Percentiles rank a stretch among this genome's conserved stretches.
Evolutionary conservation across 1,140 invertebrate species (phyloP).

Genomic region (Triops longicaudatus): DNA sequence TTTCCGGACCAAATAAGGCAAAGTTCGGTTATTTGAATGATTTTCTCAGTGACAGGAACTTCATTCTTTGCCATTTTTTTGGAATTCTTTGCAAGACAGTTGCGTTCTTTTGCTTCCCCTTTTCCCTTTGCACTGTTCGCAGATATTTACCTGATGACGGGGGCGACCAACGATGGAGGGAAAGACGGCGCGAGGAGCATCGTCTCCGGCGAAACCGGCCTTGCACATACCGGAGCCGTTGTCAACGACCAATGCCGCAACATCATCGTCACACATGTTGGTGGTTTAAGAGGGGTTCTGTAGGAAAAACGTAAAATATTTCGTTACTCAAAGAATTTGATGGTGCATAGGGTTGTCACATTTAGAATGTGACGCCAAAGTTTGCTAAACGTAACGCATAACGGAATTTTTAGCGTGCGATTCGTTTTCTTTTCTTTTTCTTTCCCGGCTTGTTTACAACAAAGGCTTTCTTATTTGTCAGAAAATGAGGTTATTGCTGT

Average conservation of each 20-base stretch:
- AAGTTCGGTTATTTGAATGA: background rate
- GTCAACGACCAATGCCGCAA: conserved; percentile 77
- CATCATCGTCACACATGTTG: conserved; percentile 82
- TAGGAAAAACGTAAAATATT: conserved; percentile 15
- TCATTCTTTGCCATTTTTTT: background rate
- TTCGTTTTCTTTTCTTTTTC: background rate
- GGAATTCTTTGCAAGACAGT: background rate
- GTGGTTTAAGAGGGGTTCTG: conserved; percentile 19
- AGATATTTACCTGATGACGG: conserved; percentile 54
- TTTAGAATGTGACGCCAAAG: background rate
- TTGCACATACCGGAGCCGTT: conserved; percentile 88
- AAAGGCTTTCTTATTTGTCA: background rate
- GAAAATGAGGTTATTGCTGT: background rate
- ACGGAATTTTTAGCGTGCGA: background rate
- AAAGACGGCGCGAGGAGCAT: conserved; percentile 79
- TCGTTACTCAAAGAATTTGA: background rate
- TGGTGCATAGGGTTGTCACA: background rate
- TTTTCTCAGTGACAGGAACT: background rate
- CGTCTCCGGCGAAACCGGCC: conserved; percentile 82
- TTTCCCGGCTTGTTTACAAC: background rate
- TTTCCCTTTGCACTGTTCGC: background rate
- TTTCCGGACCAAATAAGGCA: background rate
- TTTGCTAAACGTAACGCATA: background rate
- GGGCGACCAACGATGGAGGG: conserved; percentile 77
- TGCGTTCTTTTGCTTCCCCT: background rate